Evolutionary conservation across 2,113 vertebrate genomes (phyloP), one percentile per base, ranked within the genome.

Genomic region (Vulpes vulpes): DNA sequence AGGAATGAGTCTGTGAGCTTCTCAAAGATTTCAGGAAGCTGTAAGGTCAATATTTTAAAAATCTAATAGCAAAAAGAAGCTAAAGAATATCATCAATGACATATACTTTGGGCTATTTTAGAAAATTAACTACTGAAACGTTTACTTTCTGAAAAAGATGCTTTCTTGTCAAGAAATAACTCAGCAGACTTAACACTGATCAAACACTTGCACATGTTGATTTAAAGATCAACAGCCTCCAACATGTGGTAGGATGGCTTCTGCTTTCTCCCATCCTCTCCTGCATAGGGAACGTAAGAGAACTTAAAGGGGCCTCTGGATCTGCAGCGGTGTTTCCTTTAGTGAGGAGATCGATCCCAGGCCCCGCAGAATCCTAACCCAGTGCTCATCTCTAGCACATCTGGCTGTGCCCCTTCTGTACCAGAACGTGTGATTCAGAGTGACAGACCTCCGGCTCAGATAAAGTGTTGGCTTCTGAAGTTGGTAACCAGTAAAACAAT

Each of bases 311-410:
- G 51, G 60, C 20, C 12, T 22, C 80, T 23, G 0, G 43, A 17
- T 51, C 82, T 11, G 2, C 3, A 22, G 78, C 6, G 8, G 5
- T 12, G n/a, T 8, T 38, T 57, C 38, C 5, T 2, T 60, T 38
- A 8, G 5, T 7, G 0, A 88, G 57, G 51, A 15, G 15, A 38
- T 6, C 20, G 15, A 38, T 6, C 20, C 78, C 35, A 4, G 22
- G 6, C 2, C n/a, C 35, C 51, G 4, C 0, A 17, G 17, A 43
- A 14, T 11, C 59, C 74, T 0, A 7, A 5, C 3, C 38, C 2
- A 14, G 88, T 0, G 65, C 19, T 78, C 32, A 2, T 3, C n/a
- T 9, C 60, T 4, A 8, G 60, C 57, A 9, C 60, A 1, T 2
- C 4, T 8, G 35, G 9, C 0, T 3, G 22, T 2, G 6, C 32